Base-by-base conservation (phyloP, 2,888 invertebrate genomes). In the Pegoplata infirma region DNA sequence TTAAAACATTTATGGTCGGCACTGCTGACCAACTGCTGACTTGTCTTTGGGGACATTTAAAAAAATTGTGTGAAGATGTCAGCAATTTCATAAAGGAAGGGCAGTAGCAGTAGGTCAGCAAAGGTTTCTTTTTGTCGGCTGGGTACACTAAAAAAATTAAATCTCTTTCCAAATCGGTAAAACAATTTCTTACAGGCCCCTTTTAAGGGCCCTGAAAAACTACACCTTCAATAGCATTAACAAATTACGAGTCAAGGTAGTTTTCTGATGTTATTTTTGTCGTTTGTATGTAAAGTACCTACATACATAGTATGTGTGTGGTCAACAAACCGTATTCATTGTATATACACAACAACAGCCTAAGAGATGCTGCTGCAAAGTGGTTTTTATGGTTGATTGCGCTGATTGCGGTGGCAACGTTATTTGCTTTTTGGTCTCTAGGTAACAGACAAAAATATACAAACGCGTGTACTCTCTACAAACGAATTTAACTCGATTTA, bases 351-450 rank as follows among this genome's bases (percentile, higher is more conserved):
- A 46, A 61, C 14, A 55, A 28, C 28, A 19, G 68, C 55, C 64
- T 63, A 53, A 25, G 51, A 68, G 63, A 67, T 66, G 72, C 76
- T 66, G 72, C 76, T 56, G 80, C 79, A 80, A 81, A 81, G 80
- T 78, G 82, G 82, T 81, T 81, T 81, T 81, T 71, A 74, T 76
- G 82, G 81, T 82, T 82, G 82, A 82, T 82, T 81, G 81, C 80
- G 68, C 77, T 81, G 81, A 82, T 81, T 82, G 82, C 82, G 81
- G 81, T 81, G 74, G 71, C 80, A 76, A 80, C 66, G 76, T 77
- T 80, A 80, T 80, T 81, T 81, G 75, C 76, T 69, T 66, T 80
- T 71, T 56, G 61, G 73, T 80, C 73, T 59, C 64, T 49, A 68
- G 80, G 76, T 49, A 73, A 72, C 73, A 64, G 40, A 64, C 36